Evolutionary conservation across 2,113 vertebrate genomes (phyloP), one percentile per base, ranked within the genome.

Genomic region (Marmota monax): DNA sequence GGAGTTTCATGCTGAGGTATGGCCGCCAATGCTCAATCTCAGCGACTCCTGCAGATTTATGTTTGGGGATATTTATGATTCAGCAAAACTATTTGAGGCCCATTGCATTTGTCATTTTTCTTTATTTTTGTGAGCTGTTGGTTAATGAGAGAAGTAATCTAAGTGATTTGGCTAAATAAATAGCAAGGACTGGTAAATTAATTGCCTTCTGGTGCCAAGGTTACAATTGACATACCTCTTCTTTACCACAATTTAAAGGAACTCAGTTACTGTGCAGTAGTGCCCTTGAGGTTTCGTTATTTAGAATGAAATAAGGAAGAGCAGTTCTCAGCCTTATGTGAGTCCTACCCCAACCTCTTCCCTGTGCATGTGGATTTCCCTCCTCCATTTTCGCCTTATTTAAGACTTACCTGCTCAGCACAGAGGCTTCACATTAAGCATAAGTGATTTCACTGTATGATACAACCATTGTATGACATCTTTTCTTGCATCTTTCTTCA

Each of bases 41-140:
- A 51, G 83, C 25, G 51, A 74, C 37, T 92, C 88, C 25, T 45
- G 76, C 58, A 87, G 91, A 61, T 97, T 89, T 90, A 25, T 58
- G 16, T 94, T 89, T 83, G 89, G 74, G 84, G 53, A 45, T 78
- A 51, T 97, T 96, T 97, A 84, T 98, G 97, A 98, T 97, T 95
- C 90, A 97, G 96, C 95, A 97, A 82, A 92, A 96, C 73, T 53
- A 37, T 87, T 82, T 77, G 91, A 96, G 78, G 67, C n/a, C 37
- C 34, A 22, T 70, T 69, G 51, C 79, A 32, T 69, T 84, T 86
- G 45, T 82, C 78, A 11, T 72, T 96, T 92, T 82, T 51, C 7
- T 88, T 42, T 63, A 48, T 78, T 69, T 45, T 88, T 87, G 29
- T 73, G 61, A 76, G 2, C 20, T 70, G 48, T 37, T 79, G 51